Conservation (phyloP, 1,140 invertebrate genomes). For the Cylas formicarius region DNA sequence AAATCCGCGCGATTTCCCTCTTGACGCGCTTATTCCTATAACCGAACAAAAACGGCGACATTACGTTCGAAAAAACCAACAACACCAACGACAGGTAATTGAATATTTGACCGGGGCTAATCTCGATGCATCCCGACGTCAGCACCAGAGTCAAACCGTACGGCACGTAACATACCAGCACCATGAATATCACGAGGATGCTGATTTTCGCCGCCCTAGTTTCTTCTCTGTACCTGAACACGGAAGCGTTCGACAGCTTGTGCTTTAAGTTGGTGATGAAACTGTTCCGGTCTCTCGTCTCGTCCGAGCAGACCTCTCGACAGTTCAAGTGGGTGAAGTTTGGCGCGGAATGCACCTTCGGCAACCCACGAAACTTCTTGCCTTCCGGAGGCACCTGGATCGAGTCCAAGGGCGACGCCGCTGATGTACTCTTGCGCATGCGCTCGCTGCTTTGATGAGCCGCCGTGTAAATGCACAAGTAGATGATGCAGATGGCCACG, state of each 20-base stretch:
- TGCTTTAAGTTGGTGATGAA: slow-evolving; percentile 66
- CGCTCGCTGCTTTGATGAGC: slow-evolving; percentile 62
- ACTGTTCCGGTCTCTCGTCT: slow-evolving; percentile 35
- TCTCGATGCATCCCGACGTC: slow-evolving; percentile 38
- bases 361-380: slow-evolving; percentile 14
- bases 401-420: slow-evolving; percentile 22
- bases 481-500: slow-evolving; percentile 60
- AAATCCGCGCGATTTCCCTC: slow-evolving; percentile 57
- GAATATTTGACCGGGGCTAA: slow-evolving; percentile 41
- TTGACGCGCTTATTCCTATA: slow-evolving; percentile 69
- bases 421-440: slow-evolving; percentile 47
- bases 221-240: slow-evolving; percentile 75
- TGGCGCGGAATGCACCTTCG: slow-evolving; percentile 37
- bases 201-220: slow-evolving; percentile 72
- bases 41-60: slow-evolving; percentile 71
- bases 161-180: slow-evolving; percentile 63
- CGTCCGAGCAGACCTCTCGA: slow-evolving; percentile 1
- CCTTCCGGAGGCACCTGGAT: slow-evolving; percentile 8
- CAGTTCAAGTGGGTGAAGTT: slow-evolving; percentile 28
- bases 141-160: slow-evolving; percentile 51
- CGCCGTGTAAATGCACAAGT: slow-evolving; percentile 63
- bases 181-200: slow-evolving; percentile 63
- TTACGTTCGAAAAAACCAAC: slow-evolving; percentile 58
- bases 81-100: slow-evolving; percentile 55
- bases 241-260: slow-evolving; percentile 72